Conservation (phyloP, 2,113 vertebrate genomes). For the Notechis scutatus region DNA sequence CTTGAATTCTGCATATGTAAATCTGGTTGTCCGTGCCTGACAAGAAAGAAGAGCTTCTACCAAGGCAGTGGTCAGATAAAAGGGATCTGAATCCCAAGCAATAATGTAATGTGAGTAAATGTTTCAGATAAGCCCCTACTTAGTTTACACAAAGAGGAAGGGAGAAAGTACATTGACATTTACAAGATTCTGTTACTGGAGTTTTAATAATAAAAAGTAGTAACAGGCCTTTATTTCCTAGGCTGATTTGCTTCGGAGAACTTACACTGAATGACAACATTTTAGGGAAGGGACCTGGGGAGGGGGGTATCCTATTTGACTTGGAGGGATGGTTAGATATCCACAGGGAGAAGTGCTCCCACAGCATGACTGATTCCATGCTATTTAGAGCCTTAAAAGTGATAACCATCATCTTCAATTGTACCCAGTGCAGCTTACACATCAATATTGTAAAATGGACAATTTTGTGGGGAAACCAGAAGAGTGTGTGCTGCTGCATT, state of each 20-base stretch:
- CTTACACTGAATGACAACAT: neutral
- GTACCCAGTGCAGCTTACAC: neutral
- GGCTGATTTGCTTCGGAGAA: neutral
- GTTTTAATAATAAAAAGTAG: neutral
- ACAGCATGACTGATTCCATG: neutral
- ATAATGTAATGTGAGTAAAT: neutral
- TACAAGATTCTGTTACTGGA: neutral
- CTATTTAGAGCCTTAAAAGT: neutral
- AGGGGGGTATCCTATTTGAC: neutral
- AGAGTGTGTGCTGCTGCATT: neutral
- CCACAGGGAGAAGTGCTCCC: neutral
- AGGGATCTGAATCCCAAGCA: neutral
- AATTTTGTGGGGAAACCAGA: neutral
- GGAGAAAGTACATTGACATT: neutral
- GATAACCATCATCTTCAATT: neutral
- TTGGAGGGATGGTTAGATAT: neutral
- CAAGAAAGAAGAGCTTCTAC: neutral
- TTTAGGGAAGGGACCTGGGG: neutral
- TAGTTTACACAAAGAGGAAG: neutral
- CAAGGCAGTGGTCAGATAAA: neutral
- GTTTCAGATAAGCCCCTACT: neutral
- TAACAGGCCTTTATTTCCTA: neutral
- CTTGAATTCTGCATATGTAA: too few species aligned
- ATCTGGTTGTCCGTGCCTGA: too few species aligned
- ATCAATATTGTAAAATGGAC: neutral